Conservation (phyloP, 2,797 vertebrate genomes). For the Prunella strophiata region DNA sequence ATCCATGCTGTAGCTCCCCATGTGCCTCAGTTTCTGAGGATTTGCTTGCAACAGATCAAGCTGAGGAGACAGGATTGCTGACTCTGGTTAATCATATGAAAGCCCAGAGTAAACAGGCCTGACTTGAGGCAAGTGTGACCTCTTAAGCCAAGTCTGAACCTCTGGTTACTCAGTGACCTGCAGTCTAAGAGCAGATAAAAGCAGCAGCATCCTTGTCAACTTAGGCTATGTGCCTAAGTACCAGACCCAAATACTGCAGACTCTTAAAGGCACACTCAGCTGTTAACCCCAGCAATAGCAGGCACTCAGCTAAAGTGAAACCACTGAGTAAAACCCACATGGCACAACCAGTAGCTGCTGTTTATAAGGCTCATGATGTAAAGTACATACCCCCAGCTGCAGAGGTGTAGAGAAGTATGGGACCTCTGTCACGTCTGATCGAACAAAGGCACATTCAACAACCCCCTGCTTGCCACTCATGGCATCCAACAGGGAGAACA, state of each 20-base stretch:
- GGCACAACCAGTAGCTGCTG: not conserved
- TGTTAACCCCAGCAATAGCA: not conserved
- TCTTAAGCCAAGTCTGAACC: not conserved
- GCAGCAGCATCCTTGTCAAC: not conserved
- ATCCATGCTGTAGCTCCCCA: not conserved
- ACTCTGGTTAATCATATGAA: not conserved
- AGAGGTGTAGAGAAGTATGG: slow-evolving; percentile 97
- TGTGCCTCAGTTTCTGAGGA: not conserved
- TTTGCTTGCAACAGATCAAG: not conserved
- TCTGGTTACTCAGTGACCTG: not conserved
- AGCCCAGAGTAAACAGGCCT: not conserved
- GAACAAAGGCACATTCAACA: slow-evolving; percentile 91
- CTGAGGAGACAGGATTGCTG: not conserved
- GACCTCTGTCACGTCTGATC: slow-evolving; percentile 92
- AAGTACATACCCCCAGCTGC: slow-evolving; percentile 85
- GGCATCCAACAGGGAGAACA: slow-evolving; percentile 94
- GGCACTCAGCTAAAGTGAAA: not conserved
- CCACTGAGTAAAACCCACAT: not conserved
- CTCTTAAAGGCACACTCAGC: not conserved
- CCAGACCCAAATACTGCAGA: not conserved
- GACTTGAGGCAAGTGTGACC: not conserved
- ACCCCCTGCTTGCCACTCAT: slow-evolving; percentile 97
- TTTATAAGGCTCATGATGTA: not conserved
- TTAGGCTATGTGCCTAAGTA: not conserved
- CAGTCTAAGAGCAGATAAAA: not conserved